phyloP scores from a whole-genome alignment of 2,797 vertebrate genomes.

The Taenioides sp. region DNA sequence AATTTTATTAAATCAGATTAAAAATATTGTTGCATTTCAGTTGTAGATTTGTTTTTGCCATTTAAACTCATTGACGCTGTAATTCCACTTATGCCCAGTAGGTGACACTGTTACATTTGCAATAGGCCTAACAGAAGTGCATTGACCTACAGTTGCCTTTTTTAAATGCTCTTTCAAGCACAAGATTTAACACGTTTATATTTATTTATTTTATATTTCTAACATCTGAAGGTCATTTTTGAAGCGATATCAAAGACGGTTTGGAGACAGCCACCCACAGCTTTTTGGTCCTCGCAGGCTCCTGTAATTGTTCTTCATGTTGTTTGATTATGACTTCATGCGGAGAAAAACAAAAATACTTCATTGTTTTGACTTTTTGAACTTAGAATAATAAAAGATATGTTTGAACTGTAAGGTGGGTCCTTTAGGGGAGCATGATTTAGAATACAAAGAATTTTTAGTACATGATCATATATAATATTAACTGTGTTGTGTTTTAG shows the following conservation, averaged over 20 bases:
- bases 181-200: conserved; percentile 11
- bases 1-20: no score
- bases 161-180: conserved; percentile 15
- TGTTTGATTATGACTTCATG: conserved; percentile 38
- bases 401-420: conserved; percentile 8
- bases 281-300: conserved; percentile 24
- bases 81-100: conserved; percentile 53
- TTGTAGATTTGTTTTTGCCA: background rate
- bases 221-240: conserved; percentile 7
- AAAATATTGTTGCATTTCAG: background rate
- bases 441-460: no score
- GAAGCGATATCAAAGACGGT: conserved; percentile 51
- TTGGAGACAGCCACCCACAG: conserved; percentile 28
- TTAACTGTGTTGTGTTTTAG: no score
- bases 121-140: background rate
- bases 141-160: conserved; percentile 15
- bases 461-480: no score
- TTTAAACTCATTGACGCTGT: background rate
- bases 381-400: conserved; percentile 39
- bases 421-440: no score
- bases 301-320: conserved; percentile 37
- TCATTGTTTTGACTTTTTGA: conserved; percentile 40
- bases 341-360: conserved; percentile 15
- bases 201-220: conserved; percentile 10
- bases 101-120: conserved; percentile 72